Base-by-base conservation (phyloP, 2,888 invertebrate genomes). In the Lissocephala sabroskyi region DNA sequence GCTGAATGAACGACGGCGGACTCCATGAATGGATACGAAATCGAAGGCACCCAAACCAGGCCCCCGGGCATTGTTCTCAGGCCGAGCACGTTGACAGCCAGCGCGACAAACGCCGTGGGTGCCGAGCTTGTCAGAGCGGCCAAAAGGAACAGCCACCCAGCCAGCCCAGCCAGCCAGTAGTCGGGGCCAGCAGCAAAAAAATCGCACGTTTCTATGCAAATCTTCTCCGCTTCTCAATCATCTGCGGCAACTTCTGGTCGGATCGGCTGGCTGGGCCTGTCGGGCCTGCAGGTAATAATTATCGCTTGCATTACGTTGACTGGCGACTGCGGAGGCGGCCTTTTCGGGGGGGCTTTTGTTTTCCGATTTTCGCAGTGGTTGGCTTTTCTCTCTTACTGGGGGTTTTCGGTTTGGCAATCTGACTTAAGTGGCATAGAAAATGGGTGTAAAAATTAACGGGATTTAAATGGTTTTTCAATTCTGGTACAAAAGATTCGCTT, bases 141-240 rank as follows among this genome's bases (percentile, higher is more conserved):
- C n/a, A n/a, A n/a, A n/a, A n/a, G n/a, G n/a, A n/a, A n/a, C n/a
- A n/a, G n/a, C n/a, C n/a, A n/a, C n/a, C n/a, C 41, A 52, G 43
- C 30, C 28, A 43, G 35, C 26, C 43, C 41, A 47, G 59, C 70
- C 60, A 37, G 43, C 17, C 52, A 19, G 30, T 11, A n/a, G 26
- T 10, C 33, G n/a, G 19, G 16, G 59, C 52, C 53, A 55, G n/a
- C 45, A 56, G 49, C 60, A 52, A 63, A n/a, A n/a, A 74, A 74
- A 66, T 74, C 75, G 75, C 68, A 68, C 75, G 68, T 74, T 74
- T 74, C 75, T 71, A 68, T 68, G 68, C 71, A 68, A 68, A 74
- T 68, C 71, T 74, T 62, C 46, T 75, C 41, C 47, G 64, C 75
- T 73, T 62, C 62, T 67, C 65, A 68, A 73, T 73, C 71, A 70